Evolutionary conservation across 2,113 vertebrate genomes (phyloP), one percentile per base, ranked within the genome.

Genomic region (Abramis brama): DNA sequence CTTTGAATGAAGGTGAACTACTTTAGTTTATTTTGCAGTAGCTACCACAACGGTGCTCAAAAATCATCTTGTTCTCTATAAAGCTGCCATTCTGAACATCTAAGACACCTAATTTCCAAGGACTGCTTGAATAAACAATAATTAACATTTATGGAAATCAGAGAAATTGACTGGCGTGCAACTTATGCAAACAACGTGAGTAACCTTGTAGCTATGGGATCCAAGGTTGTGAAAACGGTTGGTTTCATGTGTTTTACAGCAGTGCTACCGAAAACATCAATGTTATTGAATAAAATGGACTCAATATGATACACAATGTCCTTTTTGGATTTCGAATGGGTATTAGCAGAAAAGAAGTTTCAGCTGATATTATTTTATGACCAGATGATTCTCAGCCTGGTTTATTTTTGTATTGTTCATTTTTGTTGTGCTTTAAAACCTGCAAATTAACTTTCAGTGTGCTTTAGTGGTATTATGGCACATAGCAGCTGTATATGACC

Each of bases 121-220:
- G 39, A 15, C 68, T 83, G 57, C 52, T 33, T 83, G 59, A 80
- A 80, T 74, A 86, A 87, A 85, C 66, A 83, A 19, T 62, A 82
- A 87, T 85, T 85, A 85, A 64, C 75, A 75, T 55, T 59, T 30
- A 68, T 83, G 55, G 57, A 74, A 86, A 50, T 47, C 55, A 59
- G 70, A 66, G 36, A 68, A 85, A 85, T 36, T 47, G n/a, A 75
- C 83, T 70, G 17, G 76, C 79, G 57, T 79, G 64, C 50, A 83
- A 87, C 74, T 74, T 66, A 74, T 52, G 59, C 57, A 85, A 84
- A 86, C 59, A 76, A 71, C 13, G 50, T 0, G 4, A 64, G 52
- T 74, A 76, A 80, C 66, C 82, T 87, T 86, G 85, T 43, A 17
- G 55, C n/a, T 60, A 10, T 15, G 30, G 45, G 11, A 59, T 47